Percentiles rank a stretch among this genome's conserved stretches.
phyloP scores from a whole-genome alignment of 2,113 vertebrate genomes.

The Brachypteracias leptosomus region DNA sequence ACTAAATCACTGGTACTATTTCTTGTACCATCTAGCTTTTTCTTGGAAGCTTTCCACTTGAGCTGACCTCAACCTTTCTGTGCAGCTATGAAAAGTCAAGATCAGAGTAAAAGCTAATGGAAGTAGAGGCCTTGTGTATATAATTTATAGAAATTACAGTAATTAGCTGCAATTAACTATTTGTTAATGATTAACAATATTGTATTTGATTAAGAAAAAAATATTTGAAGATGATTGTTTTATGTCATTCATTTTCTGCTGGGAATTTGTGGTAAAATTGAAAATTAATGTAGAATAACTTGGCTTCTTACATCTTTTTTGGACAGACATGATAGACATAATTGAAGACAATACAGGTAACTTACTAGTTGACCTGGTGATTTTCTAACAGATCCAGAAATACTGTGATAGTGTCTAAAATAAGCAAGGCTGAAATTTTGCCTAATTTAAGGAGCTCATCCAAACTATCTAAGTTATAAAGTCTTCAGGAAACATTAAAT shows the following conservation, averaged over 20 bases:
- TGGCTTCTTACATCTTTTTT: not conserved
- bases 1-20: slow-evolving; percentile 30
- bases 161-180: not conserved
- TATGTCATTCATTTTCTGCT: not conserved
- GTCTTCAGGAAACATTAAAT: not conserved
- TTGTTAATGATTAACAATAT: not conserved
- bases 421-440: not conserved
- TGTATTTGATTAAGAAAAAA: not conserved
- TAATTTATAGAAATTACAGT: not conserved
- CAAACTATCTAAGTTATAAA: not conserved
- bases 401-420: not conserved
- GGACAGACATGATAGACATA: not conserved
- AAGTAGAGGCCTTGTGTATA: not conserved
- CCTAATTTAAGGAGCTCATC: not conserved
- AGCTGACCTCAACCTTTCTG: not conserved
- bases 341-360: not conserved
- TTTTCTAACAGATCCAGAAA: not conserved
- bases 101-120: not conserved
- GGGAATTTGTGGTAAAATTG: not conserved
- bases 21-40: slow-evolving; percentile 12
- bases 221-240: not conserved
- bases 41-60: slow-evolving; percentile 10
- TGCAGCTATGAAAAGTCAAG: not conserved
- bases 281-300: not conserved
- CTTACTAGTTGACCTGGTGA: not conserved